A percentile compares a stretch with the other conserved stretches of the same genome.
Conservation (phyloP, 2,888 invertebrate genomes). For the Polietes domitor region DNA sequence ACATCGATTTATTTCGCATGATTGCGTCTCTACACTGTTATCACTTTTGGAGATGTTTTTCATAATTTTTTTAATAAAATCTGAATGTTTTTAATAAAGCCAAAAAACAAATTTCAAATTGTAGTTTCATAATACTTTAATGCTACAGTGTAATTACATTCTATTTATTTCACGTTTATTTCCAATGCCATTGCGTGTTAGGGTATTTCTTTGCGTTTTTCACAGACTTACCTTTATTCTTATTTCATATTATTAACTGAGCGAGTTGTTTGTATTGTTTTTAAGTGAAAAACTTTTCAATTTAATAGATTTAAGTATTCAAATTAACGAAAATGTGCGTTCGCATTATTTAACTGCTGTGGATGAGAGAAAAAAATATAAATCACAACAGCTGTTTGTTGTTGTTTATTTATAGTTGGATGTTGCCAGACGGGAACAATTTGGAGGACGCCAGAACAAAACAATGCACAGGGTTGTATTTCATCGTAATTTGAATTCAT, state of each 20-base stretch:
- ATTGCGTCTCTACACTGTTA: too few species aligned
- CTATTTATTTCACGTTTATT: not conserved
- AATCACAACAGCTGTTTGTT: constrained; percentile 25
- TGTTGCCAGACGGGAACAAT: too few species aligned
- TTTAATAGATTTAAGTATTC: constrained; percentile 10
- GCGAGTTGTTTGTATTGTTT: not conserved
- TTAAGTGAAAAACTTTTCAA: not conserved
- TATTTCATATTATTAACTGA: constrained; percentile 41
- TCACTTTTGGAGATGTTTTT: too few species aligned
- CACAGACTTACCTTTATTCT: constrained; percentile 9
- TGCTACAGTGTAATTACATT: not conserved
- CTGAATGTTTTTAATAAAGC: not conserved
- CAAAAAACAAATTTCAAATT: not conserved
- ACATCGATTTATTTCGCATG: too few species aligned
- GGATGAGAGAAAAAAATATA: not conserved
- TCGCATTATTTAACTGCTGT: constrained; percentile 25
- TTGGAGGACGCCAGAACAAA: too few species aligned
- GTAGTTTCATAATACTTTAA: constrained; percentile 25
- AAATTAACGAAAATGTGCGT: constrained; percentile 38
- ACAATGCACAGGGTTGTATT: too few species aligned
- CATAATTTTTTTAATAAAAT: not conserved
- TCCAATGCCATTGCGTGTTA: constrained; percentile 11
- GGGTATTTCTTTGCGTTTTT: not conserved
- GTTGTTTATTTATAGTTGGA: too few species aligned
- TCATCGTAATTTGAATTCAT: too few species aligned